Evolutionary conservation across 2,113 vertebrate species (phyloP), one percentile per base, ranked within the genome.

Genomic region (Cavia aperea): DNA sequence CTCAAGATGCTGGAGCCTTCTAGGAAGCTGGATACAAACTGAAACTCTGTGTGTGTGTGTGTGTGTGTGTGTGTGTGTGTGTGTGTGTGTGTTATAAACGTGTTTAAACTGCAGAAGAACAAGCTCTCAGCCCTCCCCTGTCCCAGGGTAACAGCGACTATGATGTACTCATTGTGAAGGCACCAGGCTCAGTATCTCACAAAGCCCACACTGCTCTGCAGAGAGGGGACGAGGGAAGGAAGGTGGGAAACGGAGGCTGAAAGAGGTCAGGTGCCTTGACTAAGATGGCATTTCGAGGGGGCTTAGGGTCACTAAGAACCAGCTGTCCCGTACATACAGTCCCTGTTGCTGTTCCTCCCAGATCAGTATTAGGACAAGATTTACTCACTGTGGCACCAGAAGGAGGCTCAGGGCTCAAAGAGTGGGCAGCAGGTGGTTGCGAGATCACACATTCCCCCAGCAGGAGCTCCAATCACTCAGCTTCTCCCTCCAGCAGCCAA

Each of bases 371-470:
- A 19, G 43, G 77, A 23, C 26, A 36, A 7, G 51, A 73, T 16
- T 29, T 92, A 77, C 81, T 95, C 51, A 89, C 65, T 31, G 73
- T 86, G 51, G 54, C 13, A 26, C 24, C 51, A 68, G 21, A 63
- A 31, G 0, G 1, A 51, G 54, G 33, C 19, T 33, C 13, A 14
- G 8, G 33, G 21, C 5, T 86, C 66, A 33, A 66, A 46, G 46
- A 26, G 49, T 65, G 49, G 62, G 29, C 29, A 83, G 29, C 7
- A 4, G 86, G 66, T 24, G 86, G 14, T 19, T 43, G 7, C 26
- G 19, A 62, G 29, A 15, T 36, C 15, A 43, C 18, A 43, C 36
- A 79, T 4, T 36, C 8, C 46, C 75, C 5, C 60, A 39, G 65
- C 29, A 77, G 19, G 23, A 26, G 1, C 24, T 10, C 26, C 10